Base-by-base conservation (phyloP, 2,888 invertebrate species). In the Microchrysa polita region DNA sequence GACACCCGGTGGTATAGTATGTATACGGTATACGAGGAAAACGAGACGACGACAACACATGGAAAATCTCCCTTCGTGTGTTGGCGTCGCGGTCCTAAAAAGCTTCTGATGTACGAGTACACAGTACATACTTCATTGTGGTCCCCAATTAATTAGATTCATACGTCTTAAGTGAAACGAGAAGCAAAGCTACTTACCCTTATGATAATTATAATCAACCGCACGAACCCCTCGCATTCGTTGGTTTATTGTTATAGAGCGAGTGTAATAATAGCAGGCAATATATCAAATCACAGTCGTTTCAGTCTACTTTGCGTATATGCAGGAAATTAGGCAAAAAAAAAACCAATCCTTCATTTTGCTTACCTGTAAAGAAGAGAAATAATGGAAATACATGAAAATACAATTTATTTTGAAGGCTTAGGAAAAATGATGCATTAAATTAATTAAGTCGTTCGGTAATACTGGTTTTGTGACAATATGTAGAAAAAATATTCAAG, bases 91-190 rank as follows among this genome's bases (percentile, higher is more conserved):
- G 10, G 18, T 16, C n/a, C 22, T 16, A 10, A 2, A 16, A 55
- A 20, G 16, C 1, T 16, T 27, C 1, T 22, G 59, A 12, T 16
- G 34, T n/a, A n/a, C n/a, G n/a, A n/a, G n/a, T n/a, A n/a, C n/a
- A n/a, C n/a, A n/a, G n/a, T n/a, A n/a, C n/a, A n/a, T 22, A 40
- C 9, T 22, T 48, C 16, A 22, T 44, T 65, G 48, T 65, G 65
- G 65, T 44, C 27, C 12, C 48, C 2, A 48, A 20, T 2, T 65
- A 65, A 65, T 65, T 65, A 65, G 65, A 65, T 65, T 65, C 65
- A 65, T 65, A 65, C 65, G 65, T 65, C 65, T 65, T 44, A 65
- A 65, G 48, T 44, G 23, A 22, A n/a, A 48, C 44, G 18, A 65
- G 27, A 34, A 34, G 27, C 65, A 65, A n/a, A 48, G 42, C 34